Base-by-base conservation (phyloP, 1,140 invertebrate species). In the Eulimnadia texana region DNA sequence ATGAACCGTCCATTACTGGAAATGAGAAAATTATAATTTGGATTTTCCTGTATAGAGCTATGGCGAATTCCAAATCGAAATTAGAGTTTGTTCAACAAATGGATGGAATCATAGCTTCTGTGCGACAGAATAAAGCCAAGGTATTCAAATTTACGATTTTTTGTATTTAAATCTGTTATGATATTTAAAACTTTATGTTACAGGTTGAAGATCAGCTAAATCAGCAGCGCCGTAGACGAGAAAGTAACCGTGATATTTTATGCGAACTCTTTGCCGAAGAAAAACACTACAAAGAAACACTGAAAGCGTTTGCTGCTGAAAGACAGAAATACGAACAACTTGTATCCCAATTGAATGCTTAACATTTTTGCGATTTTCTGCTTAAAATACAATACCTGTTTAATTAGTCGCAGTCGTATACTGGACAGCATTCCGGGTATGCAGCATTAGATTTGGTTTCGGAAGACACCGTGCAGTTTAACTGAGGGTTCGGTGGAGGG, bases 21-120 rank as follows among this genome's bases (percentile, higher is more conserved):
- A n/a, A n/a, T n/a, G n/a, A n/a, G n/a, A n/a, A n/a, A n/a, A n/a
- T n/a, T n/a, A n/a, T n/a, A n/a, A n/a, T n/a, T n/a, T n/a, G n/a
- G 16, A 16, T 42, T 16, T 42, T 42, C 33, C 33, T 42, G 33
- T 42, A 42, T 62, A 79, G 74, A 60, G 77, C 66, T 0, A 77
- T 78, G 73, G 68, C 70, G 3, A 73, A 70, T 28, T 65, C 68
- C 28, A 63, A 65, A 22, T 71, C 68, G 11, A 85, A 85, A 68
- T 88, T 91, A 69, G 85, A 93, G 70, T 94, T 94, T 71, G 77
- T 94, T 64, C 80, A 84, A 60, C 90, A 95, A 71, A 85, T 94
- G 67, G 86, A 93, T 68, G 79, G 81, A 16, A 93, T 93, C 70
- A 84, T 93, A 1, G 84, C 88, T 52, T 84, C 86, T 60, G 83